These are phyloP conservation scores for Drosophila pachea DNA, from an alignment of 1,140 invertebrate genomes.

Conservation along the genomic window DNA sequence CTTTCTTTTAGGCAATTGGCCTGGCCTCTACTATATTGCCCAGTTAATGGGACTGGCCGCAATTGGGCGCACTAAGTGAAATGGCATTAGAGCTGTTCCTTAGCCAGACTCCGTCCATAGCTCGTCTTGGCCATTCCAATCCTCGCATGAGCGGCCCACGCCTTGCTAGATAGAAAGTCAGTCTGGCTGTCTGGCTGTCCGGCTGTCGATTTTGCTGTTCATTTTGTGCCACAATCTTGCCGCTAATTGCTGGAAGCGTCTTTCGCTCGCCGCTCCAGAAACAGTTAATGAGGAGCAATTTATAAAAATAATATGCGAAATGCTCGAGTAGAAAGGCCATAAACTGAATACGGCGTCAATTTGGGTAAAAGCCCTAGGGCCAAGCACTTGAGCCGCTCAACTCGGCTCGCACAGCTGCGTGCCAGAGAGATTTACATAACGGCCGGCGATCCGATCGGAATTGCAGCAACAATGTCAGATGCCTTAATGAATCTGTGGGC, in stretches of 20 bases:
- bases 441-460: constrained; percentile 5
- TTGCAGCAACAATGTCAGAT: constrained; percentile 34
- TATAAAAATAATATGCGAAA: constrained; percentile 44
- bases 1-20: constrained; percentile 45
- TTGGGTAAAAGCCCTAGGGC: constrained; percentile 23
- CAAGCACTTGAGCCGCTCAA: constrained; percentile 4
- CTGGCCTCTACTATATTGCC: constrained; percentile 4
- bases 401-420: background rate
- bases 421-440: constrained; percentile 53
- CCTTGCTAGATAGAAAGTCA: too few species aligned
- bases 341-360: constrained; percentile 17
- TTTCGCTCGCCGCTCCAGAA: constrained; percentile 12
- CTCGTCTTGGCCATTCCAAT: too few species aligned
- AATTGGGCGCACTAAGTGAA: background rate
- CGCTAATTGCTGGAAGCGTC: constrained; percentile 29
- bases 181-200: too few species aligned
- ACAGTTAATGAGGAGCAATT: constrained; percentile 33
- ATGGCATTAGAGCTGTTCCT: too few species aligned
- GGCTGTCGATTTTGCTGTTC: too few species aligned
- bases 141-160: too few species aligned
- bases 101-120: too few species aligned
- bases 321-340: constrained; percentile 26
- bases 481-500: constrained; percentile 34
- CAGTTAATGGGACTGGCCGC: background rate
- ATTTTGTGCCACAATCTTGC: constrained; percentile 23